These are phyloP conservation scores for Schizopygopsis pylzovi DNA, from an alignment of 2,797 vertebrate species.

Conservation along the genomic window DNA sequence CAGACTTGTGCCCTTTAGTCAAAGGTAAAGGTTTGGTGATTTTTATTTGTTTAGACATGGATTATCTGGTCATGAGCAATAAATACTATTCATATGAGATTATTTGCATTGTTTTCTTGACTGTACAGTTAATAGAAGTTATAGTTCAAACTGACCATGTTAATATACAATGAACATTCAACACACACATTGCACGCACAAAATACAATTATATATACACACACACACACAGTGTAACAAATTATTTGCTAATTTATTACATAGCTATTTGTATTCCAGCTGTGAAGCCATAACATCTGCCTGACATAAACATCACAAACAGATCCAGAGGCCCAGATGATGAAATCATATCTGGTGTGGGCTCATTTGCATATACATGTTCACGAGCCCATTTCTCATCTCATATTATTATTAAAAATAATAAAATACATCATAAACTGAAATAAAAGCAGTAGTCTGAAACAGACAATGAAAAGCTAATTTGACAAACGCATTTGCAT, in stretches of 20 bases:
- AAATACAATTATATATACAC: too few species aligned
- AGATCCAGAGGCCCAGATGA: constrained; percentile 5
- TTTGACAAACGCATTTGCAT: not conserved
- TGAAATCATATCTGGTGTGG: constrained; percentile 4
- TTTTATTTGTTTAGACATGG: not conserved
- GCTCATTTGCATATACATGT: constrained; percentile 7
- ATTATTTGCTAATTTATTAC: not conserved
- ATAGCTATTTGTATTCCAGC: not conserved
- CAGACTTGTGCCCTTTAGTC: not conserved
- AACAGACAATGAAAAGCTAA: not conserved
- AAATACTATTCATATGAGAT: not conserved
- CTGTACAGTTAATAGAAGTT: not conserved
- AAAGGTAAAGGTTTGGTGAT: not conserved
- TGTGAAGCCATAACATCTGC: not conserved
- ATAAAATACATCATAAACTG: not conserved
- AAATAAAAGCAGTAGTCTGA: not conserved
- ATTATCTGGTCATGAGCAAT: not conserved
- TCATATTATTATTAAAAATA: not conserved
- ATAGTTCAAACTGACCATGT: not conserved
- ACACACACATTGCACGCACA: not conserved
- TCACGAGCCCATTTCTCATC: not conserved
- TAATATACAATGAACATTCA: not conserved
- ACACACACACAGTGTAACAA: not conserved
- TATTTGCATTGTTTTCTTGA: not conserved
- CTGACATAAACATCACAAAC: constrained; percentile 8